Conservation (phyloP, 2,888 invertebrate species). For the Athalia rosae region DNA sequence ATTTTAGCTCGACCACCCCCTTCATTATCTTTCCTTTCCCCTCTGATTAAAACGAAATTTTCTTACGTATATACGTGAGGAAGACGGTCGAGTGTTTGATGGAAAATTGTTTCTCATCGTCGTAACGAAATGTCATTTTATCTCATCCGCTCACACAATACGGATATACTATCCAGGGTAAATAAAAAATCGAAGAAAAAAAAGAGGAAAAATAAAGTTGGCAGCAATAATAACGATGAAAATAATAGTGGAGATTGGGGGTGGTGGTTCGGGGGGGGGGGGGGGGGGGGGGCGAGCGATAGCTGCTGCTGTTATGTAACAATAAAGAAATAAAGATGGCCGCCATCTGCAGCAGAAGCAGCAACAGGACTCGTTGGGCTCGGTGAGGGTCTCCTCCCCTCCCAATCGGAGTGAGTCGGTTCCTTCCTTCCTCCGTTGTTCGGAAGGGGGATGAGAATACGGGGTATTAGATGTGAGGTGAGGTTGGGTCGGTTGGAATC, state of each 20-base stretch:
- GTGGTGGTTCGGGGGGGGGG: not conserved
- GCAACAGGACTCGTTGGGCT: too few relatives aligned
- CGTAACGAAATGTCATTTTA: constrained; percentile 67
- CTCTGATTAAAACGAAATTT: too few relatives aligned
- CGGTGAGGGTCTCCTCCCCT: constrained; percentile 43
- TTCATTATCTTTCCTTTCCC: not conserved
- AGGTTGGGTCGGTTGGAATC: too few relatives aligned
- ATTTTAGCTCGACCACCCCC: not conserved
- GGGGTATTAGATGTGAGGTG: not conserved
- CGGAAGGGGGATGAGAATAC: constrained; percentile 21
- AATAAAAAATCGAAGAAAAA: not conserved
- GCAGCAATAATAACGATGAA: not conserved
- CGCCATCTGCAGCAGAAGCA: constrained; percentile 49
- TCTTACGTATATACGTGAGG: too few relatives aligned
- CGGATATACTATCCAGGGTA: constrained; percentile 64
- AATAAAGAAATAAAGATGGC: constrained; percentile 73
- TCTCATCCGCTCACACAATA: not conserved
- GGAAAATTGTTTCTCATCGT: constrained; percentile 72
- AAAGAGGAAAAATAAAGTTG: too few relatives aligned
- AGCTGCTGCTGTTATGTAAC: constrained; percentile 72
- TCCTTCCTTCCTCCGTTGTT: constrained; percentile 54
- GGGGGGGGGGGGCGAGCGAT: not conserved
- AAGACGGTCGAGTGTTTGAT: constrained; percentile 54
- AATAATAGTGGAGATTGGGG: not conserved
- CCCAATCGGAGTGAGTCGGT: constrained; percentile 48